Evolutionary conservation across 2,113 vertebrate genomes (phyloP), one percentile per base, ranked within the genome.

Genomic region (Chloroceryle aenea): DNA sequence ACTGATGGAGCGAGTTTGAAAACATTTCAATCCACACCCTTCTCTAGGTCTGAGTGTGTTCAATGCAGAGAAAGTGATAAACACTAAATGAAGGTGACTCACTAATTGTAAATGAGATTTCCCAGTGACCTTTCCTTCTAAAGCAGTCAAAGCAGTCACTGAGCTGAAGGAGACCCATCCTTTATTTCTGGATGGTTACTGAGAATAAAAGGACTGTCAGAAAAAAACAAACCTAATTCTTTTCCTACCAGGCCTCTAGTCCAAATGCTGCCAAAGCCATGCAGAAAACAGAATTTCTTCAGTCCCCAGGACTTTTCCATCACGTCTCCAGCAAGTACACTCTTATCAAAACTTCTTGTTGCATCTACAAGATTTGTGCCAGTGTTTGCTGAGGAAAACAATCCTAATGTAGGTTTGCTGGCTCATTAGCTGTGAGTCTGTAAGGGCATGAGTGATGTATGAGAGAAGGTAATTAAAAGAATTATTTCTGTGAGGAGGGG

Each of bases 401-500:
- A 75, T 84, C 80, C 47, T 67, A 92, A 83, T 11, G 9, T 87
- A 94, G 76, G 89, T 94, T 97, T 96, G 36, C 66, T 94, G 90
- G 73, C 86, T 96, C 83, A 68, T 96, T 95, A 97, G 73, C 85
- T 94, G 69, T 0, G 0, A 93, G 80, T 81, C 85, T 96, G 68
- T 87, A 84, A 93, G 82, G 92, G 78, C 83, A 63, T 23, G 68
- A 86, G 66, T 85, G 92, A 96, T 6, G 6, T 92, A 75, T 0
- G 10, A 90, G 79, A 89, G 83, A 90, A 95, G 64, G 84, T 96
- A 96, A 94, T 97, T 95, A 90, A 89, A 93, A 92, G 30, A 96
- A 40, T 68, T 93, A 21, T 74, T 81, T 61, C 64, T 93, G 76
- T 0, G 1, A 84, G 86, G 58, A 85, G 55, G 63, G 42, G 76